Percentiles rank a stretch among this genome's conserved stretches.
phyloP scores from a whole-genome alignment of 2,113 vertebrate genomes.

The Rhabdornis inornatus region DNA sequence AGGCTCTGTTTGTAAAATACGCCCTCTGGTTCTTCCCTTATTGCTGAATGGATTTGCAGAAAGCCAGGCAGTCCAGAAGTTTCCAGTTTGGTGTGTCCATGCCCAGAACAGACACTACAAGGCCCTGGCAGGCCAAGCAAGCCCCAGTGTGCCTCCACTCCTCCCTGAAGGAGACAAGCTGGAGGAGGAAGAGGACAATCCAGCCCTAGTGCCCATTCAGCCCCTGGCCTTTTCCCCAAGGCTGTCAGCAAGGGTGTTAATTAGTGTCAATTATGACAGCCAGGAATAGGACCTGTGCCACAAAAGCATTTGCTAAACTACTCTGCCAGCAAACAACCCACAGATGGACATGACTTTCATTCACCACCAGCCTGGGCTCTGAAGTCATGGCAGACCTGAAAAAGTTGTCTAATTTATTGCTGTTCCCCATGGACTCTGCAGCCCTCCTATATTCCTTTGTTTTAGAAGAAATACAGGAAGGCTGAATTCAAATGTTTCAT shows the following conservation, averaged over 20 bases:
- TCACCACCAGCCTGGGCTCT: not conserved
- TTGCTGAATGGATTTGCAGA: not conserved
- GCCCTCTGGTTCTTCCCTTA: not conserved
- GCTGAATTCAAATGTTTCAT: not conserved
- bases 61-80: not conserved
- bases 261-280: not conserved
- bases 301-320: not conserved
- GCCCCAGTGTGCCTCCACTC: not conserved
- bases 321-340: not conserved
- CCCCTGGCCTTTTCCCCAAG: not conserved
- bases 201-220: not conserved
- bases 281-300: not conserved
- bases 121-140: not conserved
- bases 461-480: not conserved
- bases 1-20: not conserved
- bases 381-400: not conserved
- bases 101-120: not conserved
- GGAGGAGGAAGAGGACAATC: not conserved
- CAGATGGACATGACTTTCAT: not conserved
- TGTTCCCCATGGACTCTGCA: not conserved
- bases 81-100: not conserved
- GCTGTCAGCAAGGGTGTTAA: conserved; percentile 9
- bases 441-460: not conserved
- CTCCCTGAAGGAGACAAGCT: not conserved
- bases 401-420: not conserved